Percentiles rank a stretch among this genome's conserved stretches.
Evolutionary conservation across 64 coral and sea anemone genomes (phyloP).

Genomic region (Actinia tenebrosa): DNA sequence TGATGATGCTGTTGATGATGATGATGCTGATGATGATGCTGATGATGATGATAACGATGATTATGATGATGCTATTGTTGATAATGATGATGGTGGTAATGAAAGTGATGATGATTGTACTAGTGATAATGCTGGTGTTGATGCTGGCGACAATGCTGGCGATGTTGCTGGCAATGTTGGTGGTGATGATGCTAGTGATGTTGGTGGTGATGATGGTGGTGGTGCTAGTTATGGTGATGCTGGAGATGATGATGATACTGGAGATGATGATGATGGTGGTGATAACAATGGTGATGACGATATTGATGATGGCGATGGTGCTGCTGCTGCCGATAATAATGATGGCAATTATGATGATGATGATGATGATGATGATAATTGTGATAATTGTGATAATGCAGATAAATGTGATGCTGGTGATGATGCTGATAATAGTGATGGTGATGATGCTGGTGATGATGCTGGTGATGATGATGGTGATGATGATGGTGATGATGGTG

Average conservation of each 20-base stretch:
- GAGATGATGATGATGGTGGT: background rate
- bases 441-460: background rate
- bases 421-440: background rate
- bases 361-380: background rate
- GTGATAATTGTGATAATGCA: background rate
- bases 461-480: background rate
- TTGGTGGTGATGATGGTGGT: slow-evolving; percentile 2
- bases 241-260: background rate
- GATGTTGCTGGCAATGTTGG: background rate
- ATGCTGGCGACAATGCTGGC: background rate
- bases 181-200: background rate
- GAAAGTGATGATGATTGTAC: too few species aligned
- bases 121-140: too few species aligned
- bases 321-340: background rate
- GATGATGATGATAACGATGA: background rate
- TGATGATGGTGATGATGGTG: background rate
- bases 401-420: background rate
- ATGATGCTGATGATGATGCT: too few species aligned
- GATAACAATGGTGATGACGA: background rate
- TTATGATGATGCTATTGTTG: background rate
- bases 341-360: background rate
- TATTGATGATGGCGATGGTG: background rate
- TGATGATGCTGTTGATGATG: background rate
- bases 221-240: background rate
- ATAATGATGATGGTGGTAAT: too few species aligned